Base-by-base conservation (phyloP, 2,888 invertebrate species). In the Epsilonema sp. region DNA sequence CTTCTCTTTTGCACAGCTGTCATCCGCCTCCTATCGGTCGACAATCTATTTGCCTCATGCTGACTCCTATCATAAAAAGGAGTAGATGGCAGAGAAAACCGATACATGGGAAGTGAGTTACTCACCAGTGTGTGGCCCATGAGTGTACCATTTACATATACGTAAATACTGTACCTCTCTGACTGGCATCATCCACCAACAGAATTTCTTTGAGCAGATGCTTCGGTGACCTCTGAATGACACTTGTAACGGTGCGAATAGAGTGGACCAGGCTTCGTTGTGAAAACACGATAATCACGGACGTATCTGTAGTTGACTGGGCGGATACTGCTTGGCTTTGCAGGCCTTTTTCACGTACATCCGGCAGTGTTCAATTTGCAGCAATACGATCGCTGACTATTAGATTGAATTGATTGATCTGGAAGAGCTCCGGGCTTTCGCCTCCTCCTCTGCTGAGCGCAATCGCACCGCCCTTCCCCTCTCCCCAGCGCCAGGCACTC, bases 221-320 rank as follows among this genome's bases (percentile, higher is more conserved):
- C 49, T 75, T 72, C 3, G 94, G 94, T 1, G 94, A 92, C 47
- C 92, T 75, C 69, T 86, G 86, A 58, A 97, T 90, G 26, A 86
- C 89, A 65, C 89, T 90, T 81, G 87, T 86, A 36, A 94, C 85
- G 0, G 94, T 94, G 46, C 97, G 74, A 58, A 94, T 71, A 13
- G 97, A 73, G 0, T 94, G 92, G 2, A 90, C 90, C 87, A 89
- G 94, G 0, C 94, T 94, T 70, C 97, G 94, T 65, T 97, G 97
- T 66, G 97, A 94, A 65, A 94, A 94, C 1, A 94, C 90, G 54
- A 97, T 87, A 45, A 97, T 80, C 19, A 97, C 76, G 53, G 82
- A 82, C 0, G 89, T 84, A 53, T 76, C 80, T n/a, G n/a, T 1
- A 90, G 90, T 46, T 92, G 60, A 5, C 54, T 47, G 1, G 48